phyloP scores from a whole-genome alignment of 1,140 invertebrate species.

The Bombus difficillimus region DNA sequence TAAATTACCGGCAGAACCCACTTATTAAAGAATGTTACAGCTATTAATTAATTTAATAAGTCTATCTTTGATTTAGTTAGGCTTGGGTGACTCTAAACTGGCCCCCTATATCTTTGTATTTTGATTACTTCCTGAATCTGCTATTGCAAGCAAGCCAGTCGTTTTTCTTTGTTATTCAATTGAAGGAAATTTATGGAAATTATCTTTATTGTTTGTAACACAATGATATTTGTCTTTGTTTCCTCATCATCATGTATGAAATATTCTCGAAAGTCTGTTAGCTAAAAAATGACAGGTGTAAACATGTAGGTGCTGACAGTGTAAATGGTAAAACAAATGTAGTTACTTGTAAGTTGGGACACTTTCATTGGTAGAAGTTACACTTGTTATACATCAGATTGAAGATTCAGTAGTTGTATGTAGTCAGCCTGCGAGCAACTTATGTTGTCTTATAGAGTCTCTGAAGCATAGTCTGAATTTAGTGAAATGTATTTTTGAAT shows the following conservation, averaged over 20 bases:
- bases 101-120: constrained; percentile 69
- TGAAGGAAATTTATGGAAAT: constrained; percentile 1
- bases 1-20: constrained; percentile 80
- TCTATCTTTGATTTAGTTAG: constrained; percentile 82
- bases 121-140: constrained; percentile 64
- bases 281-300: not conserved
- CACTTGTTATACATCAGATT: constrained; percentile 43
- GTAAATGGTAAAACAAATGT: constrained; percentile 35
- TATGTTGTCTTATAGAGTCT: not conserved
- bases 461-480: not conserved
- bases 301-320: not conserved
- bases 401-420: constrained; percentile 7
- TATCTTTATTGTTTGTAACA: not conserved
- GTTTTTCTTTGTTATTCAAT: not conserved
- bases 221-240: not conserved
- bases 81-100: constrained; percentile 76
- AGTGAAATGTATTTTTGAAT: not conserved
- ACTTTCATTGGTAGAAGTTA: constrained; percentile 55
- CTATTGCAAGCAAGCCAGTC: not conserved
- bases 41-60: constrained; percentile 77
- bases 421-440: constrained; percentile 17
- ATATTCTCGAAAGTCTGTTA: not conserved
- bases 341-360: constrained; percentile 42
- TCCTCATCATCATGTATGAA: not conserved
- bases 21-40: constrained; percentile 73